Percentiles rank a stretch among this genome's conserved stretches.
Evolutionary conservation across 2,797 vertebrate genomes (phyloP).

Genomic region (Chelidonichthys spinosus): DNA sequence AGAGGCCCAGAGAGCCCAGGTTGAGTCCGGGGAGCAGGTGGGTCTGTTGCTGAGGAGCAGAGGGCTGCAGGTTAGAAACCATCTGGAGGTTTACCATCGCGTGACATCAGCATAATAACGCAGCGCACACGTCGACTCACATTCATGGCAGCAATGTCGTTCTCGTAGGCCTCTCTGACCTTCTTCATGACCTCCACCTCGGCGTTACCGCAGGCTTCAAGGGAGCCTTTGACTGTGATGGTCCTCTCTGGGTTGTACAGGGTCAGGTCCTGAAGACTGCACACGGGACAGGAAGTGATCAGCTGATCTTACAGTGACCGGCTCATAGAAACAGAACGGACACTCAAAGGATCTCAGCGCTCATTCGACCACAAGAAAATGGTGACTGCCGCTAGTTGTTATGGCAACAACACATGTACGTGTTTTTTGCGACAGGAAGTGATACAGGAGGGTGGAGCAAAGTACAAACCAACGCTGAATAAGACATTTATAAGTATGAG

Average conservation of each 20-base stretch:
- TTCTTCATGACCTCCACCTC: conserved; percentile 97
- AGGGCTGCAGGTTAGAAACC: conserved; percentile 36
- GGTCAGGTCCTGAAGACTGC: conserved; percentile 93
- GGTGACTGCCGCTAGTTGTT: no score
- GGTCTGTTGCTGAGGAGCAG: conserved; percentile 88
- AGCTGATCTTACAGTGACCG: background rate
- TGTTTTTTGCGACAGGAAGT: no score
- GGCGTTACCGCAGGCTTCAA: conserved; percentile 90
- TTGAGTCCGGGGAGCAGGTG: conserved; percentile 96
- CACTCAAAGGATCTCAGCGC: no score
- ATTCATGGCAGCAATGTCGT: conserved; percentile 95
- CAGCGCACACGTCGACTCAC: conserved; percentile 76
- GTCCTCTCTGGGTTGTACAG: conserved; percentile 95
- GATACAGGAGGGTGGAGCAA: no score
- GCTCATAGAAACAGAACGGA: background rate
- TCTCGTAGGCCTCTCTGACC: conserved; percentile 95
- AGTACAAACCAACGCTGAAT: no score
- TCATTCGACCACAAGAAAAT: no score
- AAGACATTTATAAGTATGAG: no score
- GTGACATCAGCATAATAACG: background rate
- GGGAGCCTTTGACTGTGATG: conserved; percentile 92
- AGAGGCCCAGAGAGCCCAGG: conserved; percentile 92
- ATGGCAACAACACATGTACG: no score
- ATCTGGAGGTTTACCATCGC: background rate
- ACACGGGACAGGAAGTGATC: background rate